phyloP scores from a whole-genome alignment of 2,888 invertebrate genomes.

The Drosophila paucipuncta region DNA sequence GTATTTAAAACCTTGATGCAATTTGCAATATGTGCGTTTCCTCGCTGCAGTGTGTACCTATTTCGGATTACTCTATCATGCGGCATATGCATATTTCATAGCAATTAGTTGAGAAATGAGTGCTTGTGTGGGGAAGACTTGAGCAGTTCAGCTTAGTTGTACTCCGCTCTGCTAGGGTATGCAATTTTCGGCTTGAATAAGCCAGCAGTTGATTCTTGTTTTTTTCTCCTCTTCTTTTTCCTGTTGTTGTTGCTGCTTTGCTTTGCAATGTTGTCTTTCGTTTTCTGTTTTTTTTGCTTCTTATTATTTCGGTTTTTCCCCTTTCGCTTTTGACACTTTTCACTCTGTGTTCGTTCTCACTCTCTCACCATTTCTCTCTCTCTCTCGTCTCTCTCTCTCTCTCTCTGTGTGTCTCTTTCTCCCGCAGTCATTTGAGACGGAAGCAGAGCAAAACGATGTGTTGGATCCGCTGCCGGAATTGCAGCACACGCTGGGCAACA shows the following conservation, averaged over 20 bases:
- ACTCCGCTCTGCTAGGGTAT: neutral
- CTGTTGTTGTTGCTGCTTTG: constrained; percentile 25
- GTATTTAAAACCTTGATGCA: neutral
- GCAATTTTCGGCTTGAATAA: neutral
- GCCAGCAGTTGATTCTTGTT: neutral
- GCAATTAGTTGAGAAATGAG: neutral
- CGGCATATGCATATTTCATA: neutral
- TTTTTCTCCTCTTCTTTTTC: constrained; percentile 18
- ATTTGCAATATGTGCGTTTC: neutral
- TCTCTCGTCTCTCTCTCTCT: neutral
- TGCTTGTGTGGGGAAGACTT: neutral
- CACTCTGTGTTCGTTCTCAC: constrained; percentile 17
- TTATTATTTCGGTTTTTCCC: constrained; percentile 21
- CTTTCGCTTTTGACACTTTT: constrained; percentile 51
- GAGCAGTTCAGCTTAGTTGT: neutral
- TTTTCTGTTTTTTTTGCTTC: neutral
- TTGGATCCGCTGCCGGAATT: constrained; percentile 81
- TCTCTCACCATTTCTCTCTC: neutral
- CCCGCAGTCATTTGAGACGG: constrained; percentile 60
- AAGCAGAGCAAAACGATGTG: constrained; percentile 79
- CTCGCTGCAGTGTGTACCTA: neutral
- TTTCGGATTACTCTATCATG: neutral
- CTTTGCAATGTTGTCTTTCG: constrained; percentile 17
- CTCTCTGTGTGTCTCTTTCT: constrained; percentile 3
- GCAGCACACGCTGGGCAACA: constrained; percentile 90